Conservation (phyloP, 35 echinoderm and acorn worm genomes). For the Strongylocentrotus purpuratus region DNA sequence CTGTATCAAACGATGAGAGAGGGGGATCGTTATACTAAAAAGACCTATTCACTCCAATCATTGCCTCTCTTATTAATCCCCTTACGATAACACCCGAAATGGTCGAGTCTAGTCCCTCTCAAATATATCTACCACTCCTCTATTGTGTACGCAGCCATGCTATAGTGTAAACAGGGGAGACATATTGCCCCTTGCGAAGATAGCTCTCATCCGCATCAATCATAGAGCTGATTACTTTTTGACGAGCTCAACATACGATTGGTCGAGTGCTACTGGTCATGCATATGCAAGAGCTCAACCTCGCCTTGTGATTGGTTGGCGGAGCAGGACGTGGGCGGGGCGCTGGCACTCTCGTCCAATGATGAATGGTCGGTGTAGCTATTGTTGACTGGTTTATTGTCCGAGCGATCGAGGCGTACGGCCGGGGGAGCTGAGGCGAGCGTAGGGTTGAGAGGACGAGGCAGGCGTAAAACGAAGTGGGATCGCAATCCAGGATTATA, state of each 20-base stretch:
- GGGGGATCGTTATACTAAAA: neutral
- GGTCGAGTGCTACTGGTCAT: constrained; percentile 16
- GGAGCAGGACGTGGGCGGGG: neutral
- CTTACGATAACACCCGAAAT: constrained; percentile 37
- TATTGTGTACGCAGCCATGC: constrained; percentile 27
- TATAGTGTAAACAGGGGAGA: constrained; percentile 2
- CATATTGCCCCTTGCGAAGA: neutral
- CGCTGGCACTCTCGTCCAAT: constrained; percentile 46
- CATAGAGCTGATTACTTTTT: constrained; percentile 24
- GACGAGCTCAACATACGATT: constrained; percentile 32
- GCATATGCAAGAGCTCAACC: neutral
- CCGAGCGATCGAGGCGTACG: neutral
- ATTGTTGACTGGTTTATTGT: constrained; percentile 49
- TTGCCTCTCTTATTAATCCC: constrained; percentile 33
- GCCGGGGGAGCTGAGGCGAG: neutral
- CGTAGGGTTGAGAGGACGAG: neutral
- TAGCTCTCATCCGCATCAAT: constrained; percentile 10
- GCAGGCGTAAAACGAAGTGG: constrained; percentile 16
- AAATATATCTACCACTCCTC: constrained; percentile 30
- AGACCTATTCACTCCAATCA: constrained; percentile 20
- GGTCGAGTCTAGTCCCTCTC: constrained; percentile 1
- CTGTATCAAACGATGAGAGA: neutral
- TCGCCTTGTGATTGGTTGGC: neutral
- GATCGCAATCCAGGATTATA: constrained; percentile 43
- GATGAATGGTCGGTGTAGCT: constrained; percentile 26